phyloP scores from a whole-genome alignment of 1,140 invertebrate species.

The Cherax quadricarinatus region DNA sequence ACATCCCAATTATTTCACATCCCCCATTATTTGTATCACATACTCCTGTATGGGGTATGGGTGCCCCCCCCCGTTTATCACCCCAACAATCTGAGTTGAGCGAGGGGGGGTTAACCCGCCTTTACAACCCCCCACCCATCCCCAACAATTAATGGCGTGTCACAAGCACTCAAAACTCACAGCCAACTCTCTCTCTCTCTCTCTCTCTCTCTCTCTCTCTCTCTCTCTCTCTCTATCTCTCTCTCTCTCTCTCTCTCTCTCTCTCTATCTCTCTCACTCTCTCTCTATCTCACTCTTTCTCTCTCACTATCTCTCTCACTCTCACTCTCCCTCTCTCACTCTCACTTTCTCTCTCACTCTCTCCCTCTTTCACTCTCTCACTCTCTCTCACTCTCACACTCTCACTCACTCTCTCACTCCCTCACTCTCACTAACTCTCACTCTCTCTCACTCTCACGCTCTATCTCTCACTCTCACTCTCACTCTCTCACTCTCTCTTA shows the following conservation, averaged over 20 bases:
- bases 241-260: slow-evolving; percentile 36
- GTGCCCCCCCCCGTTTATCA: too few species aligned
- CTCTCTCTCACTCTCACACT: slow-evolving; percentile 10
- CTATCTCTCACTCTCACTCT: neutral
- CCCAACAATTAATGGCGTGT: neutral
- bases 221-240: slow-evolving; percentile 36
- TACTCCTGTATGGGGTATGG: too few species aligned
- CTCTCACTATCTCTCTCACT: slow-evolving; percentile 8
- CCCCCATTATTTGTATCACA: too few species aligned
- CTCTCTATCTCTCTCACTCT: too few species aligned
- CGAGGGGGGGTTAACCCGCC: too few species aligned
- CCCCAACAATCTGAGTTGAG: too few species aligned
- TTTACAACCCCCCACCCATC: neutral
- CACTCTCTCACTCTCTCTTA: neutral
- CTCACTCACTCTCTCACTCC: slow-evolving; percentile 3
- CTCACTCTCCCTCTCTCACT: slow-evolving; percentile 21
- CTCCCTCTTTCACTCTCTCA: slow-evolving; percentile 14
- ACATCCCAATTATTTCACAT: too few species aligned
- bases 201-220: slow-evolving; percentile 31
- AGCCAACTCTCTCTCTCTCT: slow-evolving; percentile 1
- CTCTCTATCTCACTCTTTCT: slow-evolving; percentile 28
- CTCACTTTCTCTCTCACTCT: slow-evolving; percentile 16
- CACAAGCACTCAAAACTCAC: neutral
- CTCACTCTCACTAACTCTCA: neutral
- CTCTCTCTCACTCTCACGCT: neutral